Conservation (phyloP, 2,113 vertebrate genomes). For the Cheilinus undulatus region DNA sequence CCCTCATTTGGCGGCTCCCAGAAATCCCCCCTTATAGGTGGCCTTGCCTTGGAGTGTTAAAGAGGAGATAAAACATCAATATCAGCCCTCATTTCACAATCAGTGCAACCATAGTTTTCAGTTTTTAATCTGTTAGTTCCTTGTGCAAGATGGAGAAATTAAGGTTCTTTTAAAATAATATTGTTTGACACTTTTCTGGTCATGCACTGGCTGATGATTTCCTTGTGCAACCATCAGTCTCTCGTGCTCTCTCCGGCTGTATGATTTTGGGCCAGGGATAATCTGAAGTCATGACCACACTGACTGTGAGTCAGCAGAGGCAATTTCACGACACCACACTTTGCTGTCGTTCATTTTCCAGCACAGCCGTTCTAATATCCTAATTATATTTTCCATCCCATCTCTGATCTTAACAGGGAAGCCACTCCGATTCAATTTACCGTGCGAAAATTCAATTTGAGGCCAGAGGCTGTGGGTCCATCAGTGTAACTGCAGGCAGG, state of each 20-base stretch:
- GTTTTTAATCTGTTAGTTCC: no score
- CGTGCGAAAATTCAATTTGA: constrained; percentile 63
- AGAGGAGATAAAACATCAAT: no score
- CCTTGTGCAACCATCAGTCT: neutral
- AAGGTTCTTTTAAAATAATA: no score
- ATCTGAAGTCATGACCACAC: neutral
- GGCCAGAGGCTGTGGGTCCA: constrained; percentile 15
- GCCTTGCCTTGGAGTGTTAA: no score
- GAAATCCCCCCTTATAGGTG: no score
- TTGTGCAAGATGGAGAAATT: no score
- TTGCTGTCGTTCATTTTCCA: constrained; percentile 30
- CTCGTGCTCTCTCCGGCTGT: neutral
- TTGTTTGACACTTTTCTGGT: no score
- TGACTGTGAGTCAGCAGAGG: constrained; percentile 34
- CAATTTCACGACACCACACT: constrained; percentile 32
- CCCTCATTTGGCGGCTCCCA: no score
- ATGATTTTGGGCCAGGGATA: constrained; percentile 10
- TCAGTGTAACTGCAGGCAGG: constrained; percentile 29
- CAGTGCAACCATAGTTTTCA: no score
- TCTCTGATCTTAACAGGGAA: constrained; percentile 51
- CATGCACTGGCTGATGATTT: neutral
- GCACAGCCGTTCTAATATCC: constrained; percentile 35
- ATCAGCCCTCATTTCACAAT: no score
- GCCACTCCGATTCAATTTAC: constrained; percentile 65
- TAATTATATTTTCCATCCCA: constrained; percentile 62